A percentile compares a stretch with the other conserved stretches of the same genome.
phyloP scores from a whole-genome alignment of 2,113 vertebrate species.

The Microcebus ravelobensis region DNA sequence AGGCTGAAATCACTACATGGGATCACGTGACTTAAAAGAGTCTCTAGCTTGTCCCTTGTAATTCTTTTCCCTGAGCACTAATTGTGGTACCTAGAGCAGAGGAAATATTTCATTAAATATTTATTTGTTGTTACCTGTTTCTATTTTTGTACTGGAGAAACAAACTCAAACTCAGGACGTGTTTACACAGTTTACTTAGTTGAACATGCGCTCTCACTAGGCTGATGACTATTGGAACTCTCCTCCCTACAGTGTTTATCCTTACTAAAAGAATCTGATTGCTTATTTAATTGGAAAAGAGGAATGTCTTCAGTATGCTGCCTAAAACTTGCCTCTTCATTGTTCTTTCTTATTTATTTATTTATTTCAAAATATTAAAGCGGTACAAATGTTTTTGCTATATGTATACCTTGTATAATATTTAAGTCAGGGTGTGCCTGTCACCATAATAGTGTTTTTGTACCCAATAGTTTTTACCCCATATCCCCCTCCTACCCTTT shows the following conservation, averaged over 20 bases:
- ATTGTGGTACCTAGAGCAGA: not conserved
- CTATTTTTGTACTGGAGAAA: conserved; percentile 2
- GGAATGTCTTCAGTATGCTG: not conserved
- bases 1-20: not conserved
- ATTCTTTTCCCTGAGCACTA: not conserved
- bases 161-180: not conserved
- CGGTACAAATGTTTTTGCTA: too few relatives aligned
- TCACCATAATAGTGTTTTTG: too few relatives aligned
- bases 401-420: too few relatives aligned
- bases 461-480: too few relatives aligned
- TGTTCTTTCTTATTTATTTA: not conserved
- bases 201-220: not conserved
- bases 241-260: not conserved
- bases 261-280: not conserved
- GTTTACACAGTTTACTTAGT: not conserved
- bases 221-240: not conserved
- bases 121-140: not conserved
- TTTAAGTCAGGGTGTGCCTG: too few relatives aligned
- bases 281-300: not conserved
- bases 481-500: too few relatives aligned
- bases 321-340: not conserved
- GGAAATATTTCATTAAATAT: not conserved
- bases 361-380: too few relatives aligned
- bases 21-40: not conserved
- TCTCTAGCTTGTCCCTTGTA: not conserved